Conservation (phyloP, 2,797 vertebrate species). For the Nyctibius grandis region DNA sequence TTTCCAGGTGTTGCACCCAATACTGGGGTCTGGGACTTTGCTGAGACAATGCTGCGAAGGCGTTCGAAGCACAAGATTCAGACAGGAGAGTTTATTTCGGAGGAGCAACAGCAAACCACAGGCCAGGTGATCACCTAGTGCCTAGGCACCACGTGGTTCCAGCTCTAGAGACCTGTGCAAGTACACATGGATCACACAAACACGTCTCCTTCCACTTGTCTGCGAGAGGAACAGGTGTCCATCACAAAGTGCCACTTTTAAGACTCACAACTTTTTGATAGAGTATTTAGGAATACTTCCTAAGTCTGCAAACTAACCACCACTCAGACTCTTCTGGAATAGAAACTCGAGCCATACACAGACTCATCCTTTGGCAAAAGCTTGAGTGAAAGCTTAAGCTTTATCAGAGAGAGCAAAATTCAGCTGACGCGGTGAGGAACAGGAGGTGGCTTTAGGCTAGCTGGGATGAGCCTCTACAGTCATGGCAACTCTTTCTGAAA, state of each 20-base stretch:
- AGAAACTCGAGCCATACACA: not conserved
- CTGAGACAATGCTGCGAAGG: not conserved
- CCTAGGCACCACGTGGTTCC: too few species aligned
- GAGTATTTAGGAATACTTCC: not conserved
- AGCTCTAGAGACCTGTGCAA: not conserved
- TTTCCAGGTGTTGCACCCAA: not conserved
- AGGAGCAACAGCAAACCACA: not conserved
- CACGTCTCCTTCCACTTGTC: not conserved
- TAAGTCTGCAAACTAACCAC: not conserved
- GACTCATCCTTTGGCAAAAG: not conserved
- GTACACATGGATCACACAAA: not conserved
- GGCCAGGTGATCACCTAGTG: not conserved
- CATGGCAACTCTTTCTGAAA: not conserved
- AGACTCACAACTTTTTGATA: not conserved
- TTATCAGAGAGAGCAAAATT: not conserved
- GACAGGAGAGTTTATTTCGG: not conserved
- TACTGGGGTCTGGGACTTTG: accelerated
- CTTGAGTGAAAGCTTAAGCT: not conserved
- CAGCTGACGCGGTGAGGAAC: accelerated
- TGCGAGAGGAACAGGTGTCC: accelerated
- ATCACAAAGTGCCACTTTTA: not conserved
- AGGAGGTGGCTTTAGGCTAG: not conserved
- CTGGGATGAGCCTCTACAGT: not conserved
- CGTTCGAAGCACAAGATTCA: not conserved
- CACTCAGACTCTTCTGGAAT: not conserved